Conservation (phyloP, 2,797 vertebrate genomes). For the Gorsachius magnificus region DNA sequence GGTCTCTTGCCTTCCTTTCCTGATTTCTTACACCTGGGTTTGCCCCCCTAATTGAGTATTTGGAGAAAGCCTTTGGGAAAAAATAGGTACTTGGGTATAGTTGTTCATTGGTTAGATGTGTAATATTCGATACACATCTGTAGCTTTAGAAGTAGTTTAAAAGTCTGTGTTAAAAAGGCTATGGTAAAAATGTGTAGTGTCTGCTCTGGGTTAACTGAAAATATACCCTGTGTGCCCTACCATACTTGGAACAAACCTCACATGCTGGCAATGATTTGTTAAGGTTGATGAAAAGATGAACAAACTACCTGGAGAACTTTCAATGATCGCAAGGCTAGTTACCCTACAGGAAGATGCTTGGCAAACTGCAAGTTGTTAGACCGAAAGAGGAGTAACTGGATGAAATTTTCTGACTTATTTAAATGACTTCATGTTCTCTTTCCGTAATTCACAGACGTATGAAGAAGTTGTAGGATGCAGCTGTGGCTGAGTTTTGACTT, state of each 20-base stretch:
- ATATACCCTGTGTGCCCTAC: not conserved
- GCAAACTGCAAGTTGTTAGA: not conserved
- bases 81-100: not conserved
- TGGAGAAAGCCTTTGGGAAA: not conserved
- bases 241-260: not conserved
- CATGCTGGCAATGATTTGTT: not conserved
- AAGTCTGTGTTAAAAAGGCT: not conserved
- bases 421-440: not conserved
- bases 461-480: not conserved
- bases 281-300: not conserved
- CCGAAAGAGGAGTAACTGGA: not conserved
- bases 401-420: not conserved
- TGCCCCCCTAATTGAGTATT: not conserved
- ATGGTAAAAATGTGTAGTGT: not conserved
- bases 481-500: not conserved
- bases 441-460: not conserved
- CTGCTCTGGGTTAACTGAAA: not conserved
- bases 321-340: not conserved
- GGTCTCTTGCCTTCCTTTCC: too few relatives aligned
- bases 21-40: not conserved
- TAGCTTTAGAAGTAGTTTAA: not conserved
- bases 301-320: not conserved
- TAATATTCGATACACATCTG: not conserved
- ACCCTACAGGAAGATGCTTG: not conserved
- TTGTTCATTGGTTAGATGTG: not conserved